Conservation (phyloP, 2,797 vertebrate genomes). For the Micropoecilia bifurca region DNA sequence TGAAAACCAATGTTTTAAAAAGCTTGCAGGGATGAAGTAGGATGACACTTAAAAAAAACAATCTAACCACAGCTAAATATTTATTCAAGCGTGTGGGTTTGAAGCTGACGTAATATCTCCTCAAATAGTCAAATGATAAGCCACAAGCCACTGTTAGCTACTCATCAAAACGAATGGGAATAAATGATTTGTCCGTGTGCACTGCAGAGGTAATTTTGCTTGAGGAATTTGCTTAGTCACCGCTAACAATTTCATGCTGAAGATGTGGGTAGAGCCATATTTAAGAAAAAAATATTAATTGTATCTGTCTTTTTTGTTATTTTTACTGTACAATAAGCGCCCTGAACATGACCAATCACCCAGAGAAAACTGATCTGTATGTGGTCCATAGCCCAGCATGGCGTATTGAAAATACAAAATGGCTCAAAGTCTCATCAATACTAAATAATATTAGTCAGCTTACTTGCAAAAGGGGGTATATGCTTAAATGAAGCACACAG, state of each 20-base stretch:
- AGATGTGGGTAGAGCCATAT: slow-evolving; percentile 53
- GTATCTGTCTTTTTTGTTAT: slow-evolving; percentile 36
- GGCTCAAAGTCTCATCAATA: neutral
- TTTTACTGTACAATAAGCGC: slow-evolving; percentile 38
- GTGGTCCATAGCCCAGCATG: neutral
- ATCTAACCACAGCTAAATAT: slow-evolving; percentile 19
- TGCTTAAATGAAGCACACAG: neutral
- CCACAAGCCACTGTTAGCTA: slow-evolving; percentile 39
- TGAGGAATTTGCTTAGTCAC: slow-evolving; percentile 46
- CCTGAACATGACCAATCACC: slow-evolving; percentile 46
- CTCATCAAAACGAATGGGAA: slow-evolving; percentile 52
- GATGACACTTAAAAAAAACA: slow-evolving; percentile 17
- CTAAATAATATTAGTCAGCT: neutral
- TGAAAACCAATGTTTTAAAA: slow-evolving; percentile 32
- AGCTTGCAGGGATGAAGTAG: slow-evolving; percentile 14
- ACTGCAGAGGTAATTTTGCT: slow-evolving; percentile 48
- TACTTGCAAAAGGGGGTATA: neutral
- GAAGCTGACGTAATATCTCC: slow-evolving; percentile 19
- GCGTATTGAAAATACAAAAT: neutral
- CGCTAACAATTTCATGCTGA: slow-evolving; percentile 67
- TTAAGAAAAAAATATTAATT: slow-evolving; percentile 61
- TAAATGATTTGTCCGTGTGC: slow-evolving; percentile 41
- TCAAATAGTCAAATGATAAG: slow-evolving; percentile 41
- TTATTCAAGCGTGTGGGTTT: slow-evolving; percentile 46
- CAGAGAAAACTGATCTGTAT: slow-evolving; percentile 46